phyloP scores from a whole-genome alignment of 2,113 vertebrate species.

The Myanophis thanlyinensis region DNA sequence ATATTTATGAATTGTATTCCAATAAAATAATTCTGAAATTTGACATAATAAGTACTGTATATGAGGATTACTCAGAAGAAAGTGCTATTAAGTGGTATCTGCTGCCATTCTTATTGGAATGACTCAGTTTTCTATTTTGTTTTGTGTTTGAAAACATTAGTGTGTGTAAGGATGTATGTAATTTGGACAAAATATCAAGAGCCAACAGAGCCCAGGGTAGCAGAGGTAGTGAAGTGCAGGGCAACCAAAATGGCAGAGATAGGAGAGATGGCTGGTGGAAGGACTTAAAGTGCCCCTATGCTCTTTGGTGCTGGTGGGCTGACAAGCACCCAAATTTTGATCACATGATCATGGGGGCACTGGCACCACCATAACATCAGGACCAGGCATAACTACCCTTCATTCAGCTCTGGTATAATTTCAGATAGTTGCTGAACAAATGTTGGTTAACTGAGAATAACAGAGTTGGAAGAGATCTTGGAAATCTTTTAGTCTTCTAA shows the following conservation, averaged over 20 bases:
- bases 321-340: not conserved
- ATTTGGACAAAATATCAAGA: not conserved
- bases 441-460: not conserved
- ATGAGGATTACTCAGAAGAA: not conserved
- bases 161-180: not conserved
- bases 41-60: constrained; percentile 35
- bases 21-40: constrained; percentile 56
- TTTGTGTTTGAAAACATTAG: constrained; percentile 1
- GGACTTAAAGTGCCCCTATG: not conserved
- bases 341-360: not conserved
- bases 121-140: constrained; percentile 44
- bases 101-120: constrained; percentile 22
- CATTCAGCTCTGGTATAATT: not conserved
- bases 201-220: not conserved
- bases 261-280: not conserved
- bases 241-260: not conserved
- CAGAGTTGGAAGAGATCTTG: too few species aligned
- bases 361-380: not conserved
- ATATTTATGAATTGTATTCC: not conserved
- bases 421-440: not conserved
- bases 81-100: not conserved
- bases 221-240: not conserved
- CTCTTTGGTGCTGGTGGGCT: not conserved
- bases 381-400: not conserved
- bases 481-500: too few species aligned